Evolutionary conservation across 2,888 invertebrate genomes (phyloP), one percentile per base, ranked within the genome.

Genomic region (Labia minor): DNA sequence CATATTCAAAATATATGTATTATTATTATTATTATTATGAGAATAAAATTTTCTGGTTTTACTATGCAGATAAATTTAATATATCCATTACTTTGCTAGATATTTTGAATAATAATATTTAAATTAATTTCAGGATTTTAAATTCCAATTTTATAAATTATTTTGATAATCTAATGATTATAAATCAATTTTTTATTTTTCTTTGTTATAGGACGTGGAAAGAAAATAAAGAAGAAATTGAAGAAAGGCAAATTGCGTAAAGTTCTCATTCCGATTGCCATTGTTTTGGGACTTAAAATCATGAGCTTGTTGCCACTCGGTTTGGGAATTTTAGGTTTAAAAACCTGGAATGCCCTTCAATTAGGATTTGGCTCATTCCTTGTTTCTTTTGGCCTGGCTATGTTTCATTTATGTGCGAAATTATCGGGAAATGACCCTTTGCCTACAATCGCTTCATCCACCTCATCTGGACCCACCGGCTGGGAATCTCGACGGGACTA

Each of bases 391-490:
- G 90, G 88, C 69, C 81, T 92, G 77, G 91, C 92, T 71, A 88
- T 92, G 78, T 92, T 92, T 86, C 91, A 92, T 78, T 82, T 92
- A 70, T 92, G 91, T 84, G 92, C 91, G 79, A 92, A 92, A 83
- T 64, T 71, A 69, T 90, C 91, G 67, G 84, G 88, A 69, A 82
- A 86, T 68, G 88, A 86, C 72, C 86, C 79, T 1, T 85, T 68
- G 64, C 68, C 69, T 10, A 21, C 67, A 19, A 63, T 69, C 16
- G 65, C 68, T 11, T 62, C 63, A 11, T 61, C 67, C 62, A 37
- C 61, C 18, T 19, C 67, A 14, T 37, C 66, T 10, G 33, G 37
- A 63, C 65, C 67, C 14, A 37, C 67, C 0, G 67, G 69, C 19
- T 68, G 68, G 65, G 65, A 68, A 6, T 49, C 65, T 18, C 19